Evolutionary conservation across 2,113 vertebrate genomes (phyloP).

Genomic region (Perca schrenkii): DNA sequence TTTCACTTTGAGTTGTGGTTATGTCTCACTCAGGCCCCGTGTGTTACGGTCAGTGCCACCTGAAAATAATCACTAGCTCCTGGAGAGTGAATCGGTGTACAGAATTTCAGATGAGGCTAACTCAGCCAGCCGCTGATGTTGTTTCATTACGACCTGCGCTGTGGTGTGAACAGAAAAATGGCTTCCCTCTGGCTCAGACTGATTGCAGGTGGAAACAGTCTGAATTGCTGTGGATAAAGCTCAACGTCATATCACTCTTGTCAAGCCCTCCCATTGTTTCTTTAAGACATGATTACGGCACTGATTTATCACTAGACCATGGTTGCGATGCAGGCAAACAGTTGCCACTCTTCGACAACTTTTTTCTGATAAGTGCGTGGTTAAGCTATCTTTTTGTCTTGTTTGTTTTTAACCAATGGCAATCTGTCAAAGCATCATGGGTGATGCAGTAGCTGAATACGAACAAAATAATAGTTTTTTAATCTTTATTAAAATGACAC

Average conservation of each 20-base stretch:
- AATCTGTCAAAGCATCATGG: not conserved
- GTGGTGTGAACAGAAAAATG: slow-evolving; percentile 56
- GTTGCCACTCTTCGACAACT: not conserved
- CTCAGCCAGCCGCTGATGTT: slow-evolving; percentile 47
- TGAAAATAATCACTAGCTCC: slow-evolving; percentile 54
- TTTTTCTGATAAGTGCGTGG: not conserved
- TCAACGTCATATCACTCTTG: not conserved
- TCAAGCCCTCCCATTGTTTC: slow-evolving; percentile 4
- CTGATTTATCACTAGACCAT: not conserved
- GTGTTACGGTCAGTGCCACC: slow-evolving; percentile 42
- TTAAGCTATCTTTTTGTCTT: not conserved
- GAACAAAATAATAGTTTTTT: not conserved
- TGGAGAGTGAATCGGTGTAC: slow-evolving; percentile 43
- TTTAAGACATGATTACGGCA: not conserved
- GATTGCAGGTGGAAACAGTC: slow-evolving; percentile 39
- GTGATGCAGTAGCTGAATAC: not conserved
- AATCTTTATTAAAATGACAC: not conserved
- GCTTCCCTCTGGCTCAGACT: slow-evolving; percentile 26
- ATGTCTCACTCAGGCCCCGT: slow-evolving; percentile 19
- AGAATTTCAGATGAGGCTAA: slow-evolving; percentile 42
- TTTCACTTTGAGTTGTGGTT: slow-evolving; percentile 39
- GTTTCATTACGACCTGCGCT: slow-evolving; percentile 72
- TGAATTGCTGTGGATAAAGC: not conserved
- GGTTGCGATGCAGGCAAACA: not conserved
- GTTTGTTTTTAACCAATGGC: not conserved